Evolutionary conservation across 35 echinoderm and acorn worm species (phyloP), one percentile per base, ranked within the genome.

Genomic region (Anneissia japonica): DNA sequence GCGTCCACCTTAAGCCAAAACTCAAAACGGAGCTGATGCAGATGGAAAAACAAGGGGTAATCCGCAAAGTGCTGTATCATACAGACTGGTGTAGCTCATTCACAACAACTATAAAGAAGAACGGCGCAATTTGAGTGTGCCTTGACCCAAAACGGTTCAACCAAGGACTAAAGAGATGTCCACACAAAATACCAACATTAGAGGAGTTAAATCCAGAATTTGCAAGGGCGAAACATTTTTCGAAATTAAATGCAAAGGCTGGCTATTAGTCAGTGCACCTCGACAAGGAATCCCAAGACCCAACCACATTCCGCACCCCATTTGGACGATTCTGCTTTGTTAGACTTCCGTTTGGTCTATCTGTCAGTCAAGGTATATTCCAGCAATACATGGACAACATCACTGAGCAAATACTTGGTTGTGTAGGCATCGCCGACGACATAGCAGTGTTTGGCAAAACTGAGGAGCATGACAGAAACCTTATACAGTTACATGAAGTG

Each of bases 241-340:
- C 75, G 19, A 93, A 93, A 73, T 45, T 93, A 3, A 77, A 89
- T 56, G 87, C 82, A 29, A 89, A 90, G 46, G 45, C 81, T 26
- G 92, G 88, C 34, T 94, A 94, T 32, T 91, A 88, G 92, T 86
- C 88, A 31, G 85, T 94, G 14, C 81, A 87, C 4, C 77, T 94
- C 19, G 81, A 76, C 30, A 5, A 79, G 64, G 80, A 90, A 0
- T 83, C 77, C 26, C 84, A 86, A 79, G 39, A 91, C 51, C 88
- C 87, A 12, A 94, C 92, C 23, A 94, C 92, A 0, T 91, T 94
- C 72, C 79, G 37, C 16, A 91, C 79, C 40, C 93, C 93, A 28
- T 91, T 94, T 75, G 88, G 85, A 14, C 23, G 93, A 37, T 91
- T 91, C 40, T 91, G 93, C 55, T 94, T 91, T 39, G 26, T 74